phyloP scores from a whole-genome alignment of 2,797 vertebrate species.

The Schizopygopsis pylzovi region DNA sequence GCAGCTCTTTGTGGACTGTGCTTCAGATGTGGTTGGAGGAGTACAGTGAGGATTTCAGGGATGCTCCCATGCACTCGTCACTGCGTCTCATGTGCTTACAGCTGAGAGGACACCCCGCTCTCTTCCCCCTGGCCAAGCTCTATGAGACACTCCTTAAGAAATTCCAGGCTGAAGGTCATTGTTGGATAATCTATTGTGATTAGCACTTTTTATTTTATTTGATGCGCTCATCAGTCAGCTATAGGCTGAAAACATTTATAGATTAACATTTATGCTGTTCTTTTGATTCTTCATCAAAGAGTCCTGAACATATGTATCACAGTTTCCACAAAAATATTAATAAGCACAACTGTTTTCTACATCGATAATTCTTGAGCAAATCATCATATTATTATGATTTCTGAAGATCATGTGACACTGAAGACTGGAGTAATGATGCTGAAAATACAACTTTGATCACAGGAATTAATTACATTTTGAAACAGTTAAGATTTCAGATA shows the following conservation, averaged over 20 bases:
- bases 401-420: too few relatives aligned
- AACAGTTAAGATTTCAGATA: too few relatives aligned
- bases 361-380: too few relatives aligned
- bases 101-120: slow-evolving; percentile 71
- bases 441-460: too few relatives aligned
- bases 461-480: too few relatives aligned
- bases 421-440: too few relatives aligned
- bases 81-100: slow-evolving; percentile 75
- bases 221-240: background rate
- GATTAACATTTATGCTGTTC: background rate
- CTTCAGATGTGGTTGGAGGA: slow-evolving; percentile 82
- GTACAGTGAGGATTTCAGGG: slow-evolving; percentile 82
- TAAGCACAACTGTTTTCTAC: too few relatives aligned
- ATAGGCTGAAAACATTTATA: background rate
- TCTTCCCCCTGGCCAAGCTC: slow-evolving; percentile 67
- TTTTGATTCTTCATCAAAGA: too few relatives aligned
- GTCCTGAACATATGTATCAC: too few relatives aligned
- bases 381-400: too few relatives aligned
- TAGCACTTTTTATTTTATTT: background rate
- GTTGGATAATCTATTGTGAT: background rate
- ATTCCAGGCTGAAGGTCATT: slow-evolving; percentile 73
- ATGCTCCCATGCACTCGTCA: slow-evolving; percentile 77
- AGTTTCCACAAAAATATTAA: too few relatives aligned
- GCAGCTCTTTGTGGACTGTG: slow-evolving; percentile 39
- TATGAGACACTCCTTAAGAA: slow-evolving; percentile 77